Percentiles rank a stretch among this genome's conserved stretches.
These are phyloP conservation scores for Gymnorhina tibicen DNA, from an alignment of 2,113 vertebrate species.

Conservation along the genomic window DNA sequence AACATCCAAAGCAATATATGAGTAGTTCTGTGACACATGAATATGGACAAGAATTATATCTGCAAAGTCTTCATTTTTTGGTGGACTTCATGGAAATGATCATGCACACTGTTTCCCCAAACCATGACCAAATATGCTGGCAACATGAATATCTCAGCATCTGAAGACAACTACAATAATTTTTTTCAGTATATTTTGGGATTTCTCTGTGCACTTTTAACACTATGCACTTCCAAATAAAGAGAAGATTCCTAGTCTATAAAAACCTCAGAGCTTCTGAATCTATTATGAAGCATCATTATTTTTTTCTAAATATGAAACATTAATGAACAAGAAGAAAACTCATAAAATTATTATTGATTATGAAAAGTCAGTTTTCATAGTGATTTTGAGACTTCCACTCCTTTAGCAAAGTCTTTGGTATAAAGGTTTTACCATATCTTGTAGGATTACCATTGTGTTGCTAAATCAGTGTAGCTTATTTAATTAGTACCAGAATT, in stretches of 20 bases:
- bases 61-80: not conserved
- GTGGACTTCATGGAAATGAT: not conserved
- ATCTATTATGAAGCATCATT: not conserved
- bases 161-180: not conserved
- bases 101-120: not conserved
- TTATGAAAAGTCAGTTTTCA: not conserved
- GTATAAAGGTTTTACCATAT: not conserved
- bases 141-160: not conserved
- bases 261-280: not conserved
- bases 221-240: not conserved
- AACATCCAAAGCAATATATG: not conserved
- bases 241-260: not conserved
- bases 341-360: not conserved
- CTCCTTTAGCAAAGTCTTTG: not conserved
- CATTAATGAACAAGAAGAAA: not conserved
- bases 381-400: not conserved
- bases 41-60: not conserved
- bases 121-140: not conserved
- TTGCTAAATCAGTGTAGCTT: not conserved
- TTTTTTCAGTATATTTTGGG: not conserved
- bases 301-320: not conserved
- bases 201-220: not conserved
- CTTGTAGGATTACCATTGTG: not conserved
- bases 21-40: not conserved
- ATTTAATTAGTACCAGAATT: constrained; percentile 9